Base-by-base conservation (phyloP, 2,797 vertebrate genomes). In the Schizopygopsis pylzovi region DNA sequence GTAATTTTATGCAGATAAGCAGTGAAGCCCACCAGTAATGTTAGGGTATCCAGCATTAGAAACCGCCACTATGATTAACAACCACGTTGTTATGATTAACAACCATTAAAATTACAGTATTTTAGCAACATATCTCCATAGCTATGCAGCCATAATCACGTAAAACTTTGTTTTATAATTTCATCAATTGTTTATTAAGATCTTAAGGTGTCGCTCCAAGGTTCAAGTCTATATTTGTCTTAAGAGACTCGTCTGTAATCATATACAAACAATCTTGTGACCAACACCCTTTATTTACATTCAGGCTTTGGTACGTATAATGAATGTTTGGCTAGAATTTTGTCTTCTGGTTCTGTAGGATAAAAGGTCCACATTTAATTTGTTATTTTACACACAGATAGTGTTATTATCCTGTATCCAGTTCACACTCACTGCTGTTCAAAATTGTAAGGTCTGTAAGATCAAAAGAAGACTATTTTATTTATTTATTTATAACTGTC, bases 201-300 rank as follows among this genome's bases (percentile, higher is more conserved):
- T 59, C 16, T 9, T 22, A 45, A 82, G 5, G 47, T 54, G 39
- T 82, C 0, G 0, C 59, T 49, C 10, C 15, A 41, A 67, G 71
- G 59, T 84, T 39, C 15, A 84, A 84, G 75, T 84, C 63, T 8
- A 52, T 84, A 67, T 84, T 79, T 84, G 61, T 79, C 65, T 37
- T 71, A 33, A 33, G 65, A 13, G n/a, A 75, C 28, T 39, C 0
- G 13, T 25, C 20, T 68, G 33, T 76, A 52, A 75, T 52, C 71
- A 25, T 63, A 49, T 47, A 65, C 71, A 76, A 84, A 68, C 73
- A 78, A 22, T 16, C 47, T 43, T 78, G n/a, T 70, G 47, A 84
- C 73, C 61, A 70, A 78, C 83, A 33, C 63, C 72, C 75, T 22
- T 54, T 54, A 22, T 76, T 52, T 52, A 49, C 43, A 49, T 33